Base-by-base conservation (phyloP, 2,888 invertebrate genomes). In the Drosophila stalkeri region DNA sequence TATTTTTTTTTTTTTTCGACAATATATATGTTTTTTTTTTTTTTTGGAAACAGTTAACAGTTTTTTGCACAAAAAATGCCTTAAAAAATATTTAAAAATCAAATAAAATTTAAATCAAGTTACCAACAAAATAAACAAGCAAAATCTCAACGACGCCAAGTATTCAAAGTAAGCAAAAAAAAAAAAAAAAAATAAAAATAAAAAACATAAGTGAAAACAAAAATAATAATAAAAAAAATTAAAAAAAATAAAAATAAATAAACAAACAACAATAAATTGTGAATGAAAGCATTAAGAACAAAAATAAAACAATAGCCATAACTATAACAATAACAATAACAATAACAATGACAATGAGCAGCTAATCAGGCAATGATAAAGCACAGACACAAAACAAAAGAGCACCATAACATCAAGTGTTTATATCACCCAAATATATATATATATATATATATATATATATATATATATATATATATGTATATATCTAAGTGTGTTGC, bases 341-440 rank as follows among this genome's bases (percentile, higher is more conserved):
- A 44, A 64, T 55, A 64, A 44, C 23, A 54, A 56, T 41, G 62
- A 61, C 56, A 68, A 63, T 64, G 59, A 61, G 59, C 2, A 62
- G 55, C 62, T 62, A 55, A 47, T 69, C 63, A 63, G 75, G 18
- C 64, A 63, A 47, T 66, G 64, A 68, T 62, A 69, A 68, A 55
- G 55, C 54, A 39, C 57, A 46, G 33, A 31, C 35, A 39, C 27
- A 44, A 67, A 41, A 64, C 63, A 63, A 65, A 65, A 54, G 27
- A 37, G 71, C 66, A 60, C 65, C 55, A 59, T 65, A 67, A 75
- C 64, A 67, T 75, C 47, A 86, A 81, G 85, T 85, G 79, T 78
- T 59, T 59, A 37, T 59, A 46, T 46, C 33, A 59, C 35, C 44
- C 35, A 14, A 20, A 16, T 20, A 33, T 7, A 9, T 12, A 54